Base-by-base conservation (phyloP, 2,113 vertebrate species). In the Suncus etruscus region DNA sequence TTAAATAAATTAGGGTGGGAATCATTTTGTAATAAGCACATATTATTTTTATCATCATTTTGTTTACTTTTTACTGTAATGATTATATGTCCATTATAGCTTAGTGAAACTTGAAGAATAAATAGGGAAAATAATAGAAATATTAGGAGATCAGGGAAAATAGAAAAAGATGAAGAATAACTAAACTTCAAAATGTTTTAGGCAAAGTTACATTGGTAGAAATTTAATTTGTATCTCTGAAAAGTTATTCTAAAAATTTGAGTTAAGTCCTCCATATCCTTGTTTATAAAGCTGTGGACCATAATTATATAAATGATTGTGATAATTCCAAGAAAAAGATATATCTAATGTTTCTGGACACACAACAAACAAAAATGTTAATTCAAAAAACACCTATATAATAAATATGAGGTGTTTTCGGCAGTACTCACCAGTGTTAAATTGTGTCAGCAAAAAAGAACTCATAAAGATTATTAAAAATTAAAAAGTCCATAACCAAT, bases 101-200 rank as follows among this genome's bases (percentile, higher is more conserved):
- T 31, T 27, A 54, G 6, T 91, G 74, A 81, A 87, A 68, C 68
- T 47, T 9, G 27, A 83, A 4, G 1, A 15, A 29, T 27, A 51
- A 31, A 75, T 27, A 54, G 7, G 68, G 10, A 45, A 39, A 72
- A 8, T 2, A 70, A 61, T 18, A 0, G 22, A 81, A 68, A 61
- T 8, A 48, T 15, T 39, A 70, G 7, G 0, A 10, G 1, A 45
- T 18, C 4, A 48, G 39, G 39, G 5, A 14, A 77, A 81, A 75
- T 45, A 10, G 8, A 70, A 29, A 4, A 61, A 48, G 0, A 1
- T 50, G 24, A 69, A 0, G 0, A 1, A 20, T 0, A 25, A 22
- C 85, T 32, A 1, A 39, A 11, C 16, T 69, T 72, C 61, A 54
- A 2, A 11, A 65, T 4, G 5, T 39, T 83, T 84, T 12, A 81